Base-by-base conservation (phyloP, 2,113 vertebrate genomes). In the Phalacrocorax pelagicus region DNA sequence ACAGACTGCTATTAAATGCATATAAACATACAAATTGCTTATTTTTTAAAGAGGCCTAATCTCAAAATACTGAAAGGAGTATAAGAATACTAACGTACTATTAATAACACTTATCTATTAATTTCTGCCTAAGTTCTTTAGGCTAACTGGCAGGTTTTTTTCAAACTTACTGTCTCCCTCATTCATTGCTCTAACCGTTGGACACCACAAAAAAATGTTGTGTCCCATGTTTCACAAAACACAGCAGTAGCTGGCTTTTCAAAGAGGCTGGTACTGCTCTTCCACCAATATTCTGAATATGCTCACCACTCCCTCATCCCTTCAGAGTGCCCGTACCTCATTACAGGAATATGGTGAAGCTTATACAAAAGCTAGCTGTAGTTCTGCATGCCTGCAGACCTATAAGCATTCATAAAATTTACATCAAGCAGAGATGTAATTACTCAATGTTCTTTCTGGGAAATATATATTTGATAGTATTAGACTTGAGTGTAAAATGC, bases 261-360 rank as follows among this genome's bases (percentile, higher is more conserved):
- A 65, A 81, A 81, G 73, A 47, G 74, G 34, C 8, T 2, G 1
- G 57, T 27, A 54, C 38, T 38, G 36, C 15, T 86, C 29, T 81
- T 75, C 63, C 0, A 0, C 15, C 36, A 59, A 1, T 42, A 51
- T 10, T 32, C 15, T 18, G 44, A 77, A 65, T 21, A 38, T 10
- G 18, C 47, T 72, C 8, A 34, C 11, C 54, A 42, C 8, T 54
- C 26, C 44, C 52, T 40, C 15, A 29, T 29, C 51, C 62, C 40
- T 69, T 57, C 67, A 42, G n/a, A 55, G 32, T 17, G 17, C 27
- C 46, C 20, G 1, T 47, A 36, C 10, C 59, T 44, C 2, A 1
- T 32, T 32, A 67, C 11, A 47, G 36, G 17, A 89, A 38, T 2
- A 55, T 2, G 1, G 54, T 11, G 22, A 94, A 51, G n/a, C 10